A percentile compares a stretch with the other conserved stretches of the same genome.
Conservation (phyloP, 2,797 vertebrate species). For the Fistularia commersonii region DNA sequence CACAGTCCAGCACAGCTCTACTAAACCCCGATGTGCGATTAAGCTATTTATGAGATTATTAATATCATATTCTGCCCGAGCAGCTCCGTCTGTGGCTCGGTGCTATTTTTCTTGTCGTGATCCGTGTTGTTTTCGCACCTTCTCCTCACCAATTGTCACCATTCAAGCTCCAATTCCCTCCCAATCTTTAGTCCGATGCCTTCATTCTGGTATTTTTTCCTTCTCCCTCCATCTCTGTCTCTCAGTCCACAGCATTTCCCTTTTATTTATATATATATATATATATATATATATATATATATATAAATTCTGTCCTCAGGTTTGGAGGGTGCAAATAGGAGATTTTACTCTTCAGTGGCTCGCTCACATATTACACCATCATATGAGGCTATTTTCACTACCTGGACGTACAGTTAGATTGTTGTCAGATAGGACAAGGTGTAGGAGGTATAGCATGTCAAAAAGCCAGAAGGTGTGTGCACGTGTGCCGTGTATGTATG, state of each 20-base stretch:
- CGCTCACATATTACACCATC: slow-evolving; percentile 25
- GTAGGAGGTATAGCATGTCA: slow-evolving; percentile 41
- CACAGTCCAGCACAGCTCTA: no score
- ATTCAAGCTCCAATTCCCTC: not conserved
- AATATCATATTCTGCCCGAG: no score
- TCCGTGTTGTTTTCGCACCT: no score
- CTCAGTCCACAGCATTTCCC: not conserved
- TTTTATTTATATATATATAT: no score
- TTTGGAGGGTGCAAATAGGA: slow-evolving; percentile 12
- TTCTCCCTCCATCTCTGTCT: not conserved
- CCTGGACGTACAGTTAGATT: slow-evolving; percentile 31
- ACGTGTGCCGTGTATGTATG: slow-evolving; percentile 8
- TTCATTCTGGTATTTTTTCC: not conserved
- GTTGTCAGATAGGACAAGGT: slow-evolving; percentile 42
- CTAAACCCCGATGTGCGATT: no score
- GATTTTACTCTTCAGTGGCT: slow-evolving; percentile 8
- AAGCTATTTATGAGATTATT: no score
- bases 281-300: slow-evolving; percentile 1
- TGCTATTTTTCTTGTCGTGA: no score
- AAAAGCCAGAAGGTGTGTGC: slow-evolving; percentile 27
- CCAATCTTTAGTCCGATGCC: not conserved
- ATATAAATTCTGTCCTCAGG: slow-evolving; percentile 17
- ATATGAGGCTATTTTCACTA: slow-evolving; percentile 29
- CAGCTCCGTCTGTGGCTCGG: no score
- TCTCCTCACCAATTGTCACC: not conserved